These are phyloP conservation scores for Meteorus colon DNA, from an alignment of 2,888 invertebrate species.

Conservation along the genomic window DNA sequence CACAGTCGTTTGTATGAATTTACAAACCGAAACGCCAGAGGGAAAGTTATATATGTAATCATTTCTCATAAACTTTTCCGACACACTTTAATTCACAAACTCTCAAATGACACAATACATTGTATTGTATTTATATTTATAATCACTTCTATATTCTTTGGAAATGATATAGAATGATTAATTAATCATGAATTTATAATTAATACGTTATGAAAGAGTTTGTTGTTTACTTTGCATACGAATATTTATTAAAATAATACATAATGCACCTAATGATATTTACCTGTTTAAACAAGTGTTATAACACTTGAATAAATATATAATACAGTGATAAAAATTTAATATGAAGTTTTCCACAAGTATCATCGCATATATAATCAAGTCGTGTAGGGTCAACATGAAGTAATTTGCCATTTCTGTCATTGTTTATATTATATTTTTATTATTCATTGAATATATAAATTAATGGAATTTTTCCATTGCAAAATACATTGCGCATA, in stretches of 20 bases:
- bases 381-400: neutral
- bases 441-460: conserved; percentile 17
- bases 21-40: neutral
- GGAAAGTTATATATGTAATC: conserved; percentile 4
- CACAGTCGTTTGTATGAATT: neutral
- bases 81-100: neutral
- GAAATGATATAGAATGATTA: neutral
- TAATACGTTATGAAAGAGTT: neutral
- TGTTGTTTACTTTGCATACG: neutral
- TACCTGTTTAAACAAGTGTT: neutral
- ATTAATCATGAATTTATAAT: neutral
- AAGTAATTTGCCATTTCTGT: neutral
- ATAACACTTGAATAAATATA: neutral
- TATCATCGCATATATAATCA: neutral
- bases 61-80: conserved; percentile 5
- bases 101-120: conserved; percentile 3
- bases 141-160: too few species aligned
- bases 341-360: neutral
- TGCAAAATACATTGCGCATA: neutral
- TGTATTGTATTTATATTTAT: neutral
- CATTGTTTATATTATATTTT: neutral
- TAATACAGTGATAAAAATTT: neutral
- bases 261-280: neutral
- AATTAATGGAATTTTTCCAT: conserved; percentile 4
- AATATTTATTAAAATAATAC: neutral